Conservation (phyloP, 2,113 vertebrate species). For the Geococcyx californianus region DNA sequence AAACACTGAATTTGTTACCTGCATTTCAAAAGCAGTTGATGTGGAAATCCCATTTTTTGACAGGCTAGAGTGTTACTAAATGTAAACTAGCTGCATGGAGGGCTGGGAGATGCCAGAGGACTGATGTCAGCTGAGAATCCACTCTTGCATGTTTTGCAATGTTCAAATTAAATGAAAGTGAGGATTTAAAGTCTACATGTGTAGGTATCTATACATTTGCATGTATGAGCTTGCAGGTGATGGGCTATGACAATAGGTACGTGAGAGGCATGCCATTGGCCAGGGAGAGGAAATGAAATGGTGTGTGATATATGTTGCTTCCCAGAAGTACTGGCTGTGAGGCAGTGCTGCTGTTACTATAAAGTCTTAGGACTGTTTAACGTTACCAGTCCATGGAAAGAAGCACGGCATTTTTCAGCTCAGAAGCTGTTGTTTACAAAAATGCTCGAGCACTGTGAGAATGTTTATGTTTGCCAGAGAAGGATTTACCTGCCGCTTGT, state of each 20-base stretch:
- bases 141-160: neutral
- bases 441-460: neutral
- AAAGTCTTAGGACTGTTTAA: neutral
- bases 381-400: neutral
- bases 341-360: neutral
- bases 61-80: neutral
- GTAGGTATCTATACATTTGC: neutral
- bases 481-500: neutral
- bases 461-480: neutral
- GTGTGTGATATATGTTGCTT: neutral
- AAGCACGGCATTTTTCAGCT: neutral
- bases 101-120: neutral
- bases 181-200: neutral
- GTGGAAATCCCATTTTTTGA: neutral
- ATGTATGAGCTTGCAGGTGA: neutral
- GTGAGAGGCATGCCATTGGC: neutral
- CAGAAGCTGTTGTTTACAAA: neutral
- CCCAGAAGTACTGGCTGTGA: neutral
- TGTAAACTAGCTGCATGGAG: neutral
- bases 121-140: neutral
- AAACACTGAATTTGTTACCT: neutral
- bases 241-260: neutral
- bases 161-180: neutral
- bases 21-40: neutral
- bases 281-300: neutral